Conservation (phyloP, 2,888 invertebrate species). For the Heteromyza rotundicornis region DNA sequence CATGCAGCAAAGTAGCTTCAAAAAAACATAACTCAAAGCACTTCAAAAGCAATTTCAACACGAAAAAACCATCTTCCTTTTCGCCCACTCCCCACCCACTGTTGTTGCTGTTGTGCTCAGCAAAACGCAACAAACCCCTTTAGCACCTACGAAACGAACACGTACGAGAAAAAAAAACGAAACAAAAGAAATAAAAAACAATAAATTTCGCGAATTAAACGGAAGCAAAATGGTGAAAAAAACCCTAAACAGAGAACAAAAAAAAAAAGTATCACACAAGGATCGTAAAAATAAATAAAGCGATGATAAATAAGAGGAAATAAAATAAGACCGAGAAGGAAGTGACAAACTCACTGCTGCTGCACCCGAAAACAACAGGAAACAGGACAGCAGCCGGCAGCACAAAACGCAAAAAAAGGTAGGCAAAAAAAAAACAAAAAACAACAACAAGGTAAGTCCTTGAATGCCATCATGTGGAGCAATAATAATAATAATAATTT, state of each 20-base stretch:
- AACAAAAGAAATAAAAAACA: no score
- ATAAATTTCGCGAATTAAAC: background rate
- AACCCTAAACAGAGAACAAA: constrained; percentile 8
- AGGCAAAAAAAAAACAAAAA: background rate
- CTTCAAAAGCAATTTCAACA: constrained; percentile 10
- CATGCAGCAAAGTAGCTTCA: constrained; percentile 14
- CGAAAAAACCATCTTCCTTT: background rate
- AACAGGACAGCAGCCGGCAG: background rate
- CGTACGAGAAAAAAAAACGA: background rate
- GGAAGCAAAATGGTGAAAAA: constrained; percentile 14
- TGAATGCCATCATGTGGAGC: constrained; percentile 55
- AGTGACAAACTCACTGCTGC: background rate
- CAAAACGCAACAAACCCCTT: constrained; percentile 2
- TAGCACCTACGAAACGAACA: constrained; percentile 1
- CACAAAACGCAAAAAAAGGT: background rate
- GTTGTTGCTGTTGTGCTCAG: no score
- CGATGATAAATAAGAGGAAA: background rate
- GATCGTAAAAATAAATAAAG: background rate
- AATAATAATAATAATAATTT: constrained; percentile 54
- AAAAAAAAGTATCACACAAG: constrained; percentile 1
- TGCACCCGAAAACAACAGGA: background rate
- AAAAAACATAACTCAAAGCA: background rate
- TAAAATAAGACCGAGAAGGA: constrained; percentile 2
- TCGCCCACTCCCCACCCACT: no score
- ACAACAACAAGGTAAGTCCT: constrained; percentile 45